Evolutionary conservation across 1,140 invertebrate species (phyloP), one percentile per base, ranked within the genome.

Genomic region (Cydia amplana): DNA sequence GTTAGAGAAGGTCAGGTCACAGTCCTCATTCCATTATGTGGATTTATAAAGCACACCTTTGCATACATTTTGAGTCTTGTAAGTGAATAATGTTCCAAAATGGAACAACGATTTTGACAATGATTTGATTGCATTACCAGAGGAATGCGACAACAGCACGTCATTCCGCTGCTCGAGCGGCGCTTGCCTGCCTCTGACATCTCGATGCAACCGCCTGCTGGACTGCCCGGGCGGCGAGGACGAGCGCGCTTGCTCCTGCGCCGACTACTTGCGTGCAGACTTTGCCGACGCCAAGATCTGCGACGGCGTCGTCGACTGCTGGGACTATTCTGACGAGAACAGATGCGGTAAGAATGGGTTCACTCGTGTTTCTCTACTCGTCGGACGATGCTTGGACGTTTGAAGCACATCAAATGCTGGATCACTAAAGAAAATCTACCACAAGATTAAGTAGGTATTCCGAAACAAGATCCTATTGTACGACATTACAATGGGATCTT

Each of bases 301-400:
- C 83, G 97, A 97, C 85, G 96, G 96, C 1, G 93, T 96, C 18
- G 94, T 95, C 4, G 96, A 97, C 80, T 97, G 96, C 80, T 96
- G 95, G 94, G 97, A 97, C 87, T 96, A 95, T 82, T 96, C 96
- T 0, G 97, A 97, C 87, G 97, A 97, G 91, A 94, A 94, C 74
- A 93, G 96, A 77, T 97, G 96, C 90, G 96, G 96, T 96, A 94
- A 92, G 80, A 46, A 49, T 28, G 55, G 12, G 14, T 55, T 28
- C 55, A 46, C 12, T 46, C 43, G 14, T 16, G 16, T 46, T 46
- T 16, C 43, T 4, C 43, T 12, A 4, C 14, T 46, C 10, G 9
- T 40, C 0, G 36, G 9, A 40, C 9, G 36, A 40, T 40, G 9
- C 7, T 40, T 9, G 36, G 7, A 40, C 7, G 36, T 9, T 40